A percentile compares a stretch with the other conserved stretches of the same genome.
These are phyloP conservation scores for Aselliscus stoliczkanus DNA, from an alignment of 2,797 vertebrate species.

Conservation along the genomic window DNA sequence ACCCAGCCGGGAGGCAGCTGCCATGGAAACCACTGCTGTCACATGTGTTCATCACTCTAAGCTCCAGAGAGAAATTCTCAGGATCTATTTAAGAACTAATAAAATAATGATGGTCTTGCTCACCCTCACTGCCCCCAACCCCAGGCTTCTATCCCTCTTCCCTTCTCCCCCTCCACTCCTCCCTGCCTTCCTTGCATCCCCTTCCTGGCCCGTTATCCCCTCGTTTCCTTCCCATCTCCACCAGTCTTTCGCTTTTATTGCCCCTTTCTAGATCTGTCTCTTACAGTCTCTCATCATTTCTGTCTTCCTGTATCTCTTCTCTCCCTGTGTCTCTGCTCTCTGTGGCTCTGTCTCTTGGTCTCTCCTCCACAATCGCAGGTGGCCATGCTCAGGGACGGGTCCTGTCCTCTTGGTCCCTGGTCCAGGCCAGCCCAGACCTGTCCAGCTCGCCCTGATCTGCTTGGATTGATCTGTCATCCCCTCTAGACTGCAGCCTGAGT, in stretches of 20 bases:
- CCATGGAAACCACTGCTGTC: constrained; percentile 89
- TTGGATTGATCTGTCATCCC: constrained; percentile 62
- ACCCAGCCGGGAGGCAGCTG: constrained; percentile 88
- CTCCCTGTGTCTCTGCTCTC: constrained; percentile 14
- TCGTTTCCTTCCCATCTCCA: background rate
- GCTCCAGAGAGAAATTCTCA: constrained; percentile 61
- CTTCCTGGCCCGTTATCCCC: background rate
- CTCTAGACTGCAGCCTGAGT: constrained; percentile 62
- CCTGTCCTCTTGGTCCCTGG: constrained; percentile 51
- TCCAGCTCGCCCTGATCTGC: constrained; percentile 60
- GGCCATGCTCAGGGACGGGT: constrained; percentile 45
- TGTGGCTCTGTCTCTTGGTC: constrained; percentile 53
- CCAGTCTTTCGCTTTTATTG: background rate
- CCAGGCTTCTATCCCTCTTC: background rate
- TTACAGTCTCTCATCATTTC: constrained; percentile 8
- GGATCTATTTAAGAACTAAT: constrained; percentile 70
- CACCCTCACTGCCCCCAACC: background rate
- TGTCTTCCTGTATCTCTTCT: constrained; percentile 36
- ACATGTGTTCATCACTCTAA: constrained; percentile 45
- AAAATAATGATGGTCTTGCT: constrained; percentile 66
- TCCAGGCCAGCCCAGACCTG: constrained; percentile 60
- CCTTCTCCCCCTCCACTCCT: background rate
- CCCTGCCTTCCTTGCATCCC: background rate
- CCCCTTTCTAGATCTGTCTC: constrained; percentile 14
- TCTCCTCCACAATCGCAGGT: constrained; percentile 63